phyloP scores from a whole-genome alignment of 2,888 invertebrate genomes.

The Temnothorax ravouxi region DNA sequence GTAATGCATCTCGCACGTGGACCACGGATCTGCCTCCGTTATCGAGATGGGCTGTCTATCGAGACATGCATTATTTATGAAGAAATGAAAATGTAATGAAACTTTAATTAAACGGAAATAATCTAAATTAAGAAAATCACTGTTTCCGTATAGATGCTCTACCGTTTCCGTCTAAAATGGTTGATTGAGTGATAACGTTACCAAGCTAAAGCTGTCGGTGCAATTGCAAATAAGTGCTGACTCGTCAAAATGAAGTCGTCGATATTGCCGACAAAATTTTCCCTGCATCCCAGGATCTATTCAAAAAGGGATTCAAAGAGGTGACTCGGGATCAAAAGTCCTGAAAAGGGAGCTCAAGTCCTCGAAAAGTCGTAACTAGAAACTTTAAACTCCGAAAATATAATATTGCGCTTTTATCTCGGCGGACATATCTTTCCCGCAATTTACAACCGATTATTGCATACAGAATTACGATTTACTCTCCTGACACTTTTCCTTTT shows the following conservation, averaged over 20 bases:
- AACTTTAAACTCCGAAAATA: background rate
- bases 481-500: background rate
- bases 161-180: background rate
- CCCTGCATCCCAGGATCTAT: background rate
- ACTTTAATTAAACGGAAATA: conserved; percentile 13
- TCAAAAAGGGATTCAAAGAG: background rate
- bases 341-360: background rate
- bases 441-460: background rate
- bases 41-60: background rate
- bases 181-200: background rate
- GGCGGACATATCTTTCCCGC: background rate
- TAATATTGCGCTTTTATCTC: background rate
- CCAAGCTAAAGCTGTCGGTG: background rate
- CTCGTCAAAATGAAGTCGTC: conserved; percentile 16
- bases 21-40: background rate
- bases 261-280: conserved; percentile 32
- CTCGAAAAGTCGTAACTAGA: background rate
- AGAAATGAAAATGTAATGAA: background rate
- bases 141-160: background rate
- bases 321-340: conserved; percentile 18
- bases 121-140: background rate
- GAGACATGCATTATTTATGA: conserved; percentile 23
- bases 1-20: conserved; percentile 21
- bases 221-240: conserved; percentile 34
- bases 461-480: background rate